Conservation (phyloP, 2,797 vertebrate species). For the Cuniculus paca region DNA sequence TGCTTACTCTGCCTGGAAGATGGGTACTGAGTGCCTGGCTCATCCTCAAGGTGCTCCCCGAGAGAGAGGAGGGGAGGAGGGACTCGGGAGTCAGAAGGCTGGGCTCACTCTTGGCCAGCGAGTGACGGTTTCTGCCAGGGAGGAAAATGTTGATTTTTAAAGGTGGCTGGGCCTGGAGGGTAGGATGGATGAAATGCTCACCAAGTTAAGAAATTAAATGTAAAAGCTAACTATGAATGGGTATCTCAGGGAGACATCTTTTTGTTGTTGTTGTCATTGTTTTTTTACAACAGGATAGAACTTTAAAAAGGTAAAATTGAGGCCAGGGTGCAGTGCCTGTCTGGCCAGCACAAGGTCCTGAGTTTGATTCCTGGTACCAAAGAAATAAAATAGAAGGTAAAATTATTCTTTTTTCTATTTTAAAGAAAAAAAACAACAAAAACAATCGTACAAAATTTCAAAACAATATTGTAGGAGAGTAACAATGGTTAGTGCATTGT, state of each 20-base stretch:
- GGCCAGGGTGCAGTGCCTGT: too few relatives aligned
- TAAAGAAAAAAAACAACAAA: too few relatives aligned
- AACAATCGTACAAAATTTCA: too few relatives aligned
- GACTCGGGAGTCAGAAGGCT: not conserved
- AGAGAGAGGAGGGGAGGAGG: not conserved
- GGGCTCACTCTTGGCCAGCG: not conserved
- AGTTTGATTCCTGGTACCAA: too few relatives aligned
- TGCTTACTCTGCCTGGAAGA: not conserved
- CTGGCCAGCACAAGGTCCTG: too few relatives aligned
- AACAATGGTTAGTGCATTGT: too few relatives aligned
- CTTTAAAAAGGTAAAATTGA: not conserved
- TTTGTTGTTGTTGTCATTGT: too few relatives aligned
- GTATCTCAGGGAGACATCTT: not conserved
- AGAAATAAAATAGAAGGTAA: too few relatives aligned
- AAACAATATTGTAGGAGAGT: too few relatives aligned
- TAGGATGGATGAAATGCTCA: not conserved
- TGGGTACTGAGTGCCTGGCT: not conserved
- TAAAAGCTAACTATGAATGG: not conserved
- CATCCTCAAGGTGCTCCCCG: not conserved
- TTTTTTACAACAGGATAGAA: not conserved
- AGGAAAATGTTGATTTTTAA: not conserved
- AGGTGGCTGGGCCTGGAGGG: slow-evolving; percentile 4
- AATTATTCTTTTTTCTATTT: too few relatives aligned
- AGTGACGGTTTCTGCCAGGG: not conserved
- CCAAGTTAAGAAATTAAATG: not conserved